phyloP scores from a whole-genome alignment of 1,140 invertebrate species.

The Calephelis nemesis region DNA sequence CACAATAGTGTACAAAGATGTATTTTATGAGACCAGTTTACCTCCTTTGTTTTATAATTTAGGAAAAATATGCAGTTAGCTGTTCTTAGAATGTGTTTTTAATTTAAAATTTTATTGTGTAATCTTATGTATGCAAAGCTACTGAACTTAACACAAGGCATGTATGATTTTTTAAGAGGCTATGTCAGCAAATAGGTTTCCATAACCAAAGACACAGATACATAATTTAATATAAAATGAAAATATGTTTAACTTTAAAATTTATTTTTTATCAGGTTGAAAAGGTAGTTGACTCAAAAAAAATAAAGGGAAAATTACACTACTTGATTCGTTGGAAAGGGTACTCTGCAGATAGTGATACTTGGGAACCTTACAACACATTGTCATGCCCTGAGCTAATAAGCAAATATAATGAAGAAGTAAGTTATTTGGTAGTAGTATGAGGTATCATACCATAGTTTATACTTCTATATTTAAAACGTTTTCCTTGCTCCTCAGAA shows the following conservation, averaged over 20 bases:
- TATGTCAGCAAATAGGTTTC: too few relatives aligned
- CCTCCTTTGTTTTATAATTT: too few relatives aligned
- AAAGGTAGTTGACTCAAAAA: conserved; percentile 84
- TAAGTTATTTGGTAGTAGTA: conserved; percentile 34
- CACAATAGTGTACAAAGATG: too few relatives aligned
- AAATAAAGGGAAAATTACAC: conserved; percentile 83
- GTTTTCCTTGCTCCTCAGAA: conserved; percentile 32
- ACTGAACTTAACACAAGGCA: too few relatives aligned
- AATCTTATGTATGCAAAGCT: too few relatives aligned
- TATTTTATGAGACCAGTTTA: too few relatives aligned
- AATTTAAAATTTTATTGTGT: too few relatives aligned
- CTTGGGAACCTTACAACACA: conserved; percentile 89
- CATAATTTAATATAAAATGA: background rate
- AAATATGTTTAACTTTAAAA: conserved; percentile 15
- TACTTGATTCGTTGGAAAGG: conserved; percentile 92
- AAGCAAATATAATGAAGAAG: conserved; percentile 81
- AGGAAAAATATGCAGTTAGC: too few relatives aligned
- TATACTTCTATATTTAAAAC: background rate
- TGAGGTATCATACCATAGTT: too few relatives aligned
- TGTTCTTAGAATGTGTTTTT: too few relatives aligned
- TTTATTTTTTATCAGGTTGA: conserved; percentile 80
- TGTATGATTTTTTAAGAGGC: too few relatives aligned
- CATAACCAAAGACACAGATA: too few relatives aligned
- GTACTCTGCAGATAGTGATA: conserved; percentile 85
- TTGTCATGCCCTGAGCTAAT: conserved; percentile 85